Evolutionary conservation across 2,113 vertebrate genomes (phyloP).

Genomic region (Mustela nigripes): DNA sequence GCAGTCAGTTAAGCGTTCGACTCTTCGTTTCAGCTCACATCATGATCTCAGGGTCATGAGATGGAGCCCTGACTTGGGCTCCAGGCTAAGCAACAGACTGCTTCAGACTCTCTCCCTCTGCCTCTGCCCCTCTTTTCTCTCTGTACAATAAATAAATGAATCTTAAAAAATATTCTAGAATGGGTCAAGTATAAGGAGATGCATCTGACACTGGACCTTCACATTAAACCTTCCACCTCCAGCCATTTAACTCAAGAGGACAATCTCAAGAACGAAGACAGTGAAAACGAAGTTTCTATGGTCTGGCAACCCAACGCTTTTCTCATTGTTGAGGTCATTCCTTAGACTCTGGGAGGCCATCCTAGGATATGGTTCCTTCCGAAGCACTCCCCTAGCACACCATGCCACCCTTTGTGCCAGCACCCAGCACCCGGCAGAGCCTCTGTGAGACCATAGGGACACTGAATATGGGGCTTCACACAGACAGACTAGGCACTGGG

Average conservation of each 20-base stretch:
- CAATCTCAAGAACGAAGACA: neutral
- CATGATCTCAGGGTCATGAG: too few species aligned
- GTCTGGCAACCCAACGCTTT: neutral
- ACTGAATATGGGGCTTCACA: neutral
- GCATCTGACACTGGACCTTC: neutral
- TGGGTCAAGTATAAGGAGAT: neutral
- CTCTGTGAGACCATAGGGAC: accelerated
- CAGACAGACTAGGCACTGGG: neutral
- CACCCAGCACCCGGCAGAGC: neutral
- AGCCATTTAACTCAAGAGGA: neutral
- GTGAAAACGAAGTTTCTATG: neutral
- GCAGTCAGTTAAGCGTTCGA: neutral
- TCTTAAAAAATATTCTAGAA: neutral
- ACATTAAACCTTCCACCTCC: neutral
- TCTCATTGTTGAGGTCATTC: neutral
- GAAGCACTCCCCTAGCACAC: neutral
- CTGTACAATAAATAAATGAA: neutral
- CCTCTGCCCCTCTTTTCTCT: too few species aligned
- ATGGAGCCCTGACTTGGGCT: too few species aligned
- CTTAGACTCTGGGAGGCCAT: neutral
- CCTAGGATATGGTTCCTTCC: neutral
- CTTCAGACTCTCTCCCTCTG: too few species aligned
- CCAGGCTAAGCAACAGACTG: too few species aligned
- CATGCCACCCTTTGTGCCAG: neutral
- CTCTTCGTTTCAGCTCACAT: neutral